phyloP scores from a whole-genome alignment of 2,113 vertebrate genomes.

The Phalacrocorax aristotelis region DNA sequence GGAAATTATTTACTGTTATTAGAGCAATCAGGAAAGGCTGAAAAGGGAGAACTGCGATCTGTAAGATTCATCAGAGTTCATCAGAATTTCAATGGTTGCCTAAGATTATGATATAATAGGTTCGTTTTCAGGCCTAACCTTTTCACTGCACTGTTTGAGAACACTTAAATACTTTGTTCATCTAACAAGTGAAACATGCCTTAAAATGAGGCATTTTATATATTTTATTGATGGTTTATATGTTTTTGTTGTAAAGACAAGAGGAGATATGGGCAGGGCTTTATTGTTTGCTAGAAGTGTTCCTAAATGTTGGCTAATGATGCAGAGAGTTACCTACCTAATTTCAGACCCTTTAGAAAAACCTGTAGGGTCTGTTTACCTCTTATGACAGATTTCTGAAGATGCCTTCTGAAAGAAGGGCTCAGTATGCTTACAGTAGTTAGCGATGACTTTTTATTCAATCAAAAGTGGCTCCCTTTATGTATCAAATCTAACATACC shows the following conservation, averaged over 20 bases:
- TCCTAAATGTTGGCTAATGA: not conserved
- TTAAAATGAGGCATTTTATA: not conserved
- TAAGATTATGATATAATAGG: not conserved
- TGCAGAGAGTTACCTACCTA: not conserved
- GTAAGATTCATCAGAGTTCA: not conserved
- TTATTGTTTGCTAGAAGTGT: not conserved
- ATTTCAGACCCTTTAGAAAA: not conserved
- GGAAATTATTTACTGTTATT: not conserved
- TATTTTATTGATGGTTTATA: not conserved
- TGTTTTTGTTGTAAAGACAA: not conserved
- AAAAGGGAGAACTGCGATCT: not conserved
- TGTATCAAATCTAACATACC: fast-evolving
- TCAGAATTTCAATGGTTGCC: not conserved
- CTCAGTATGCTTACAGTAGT: not conserved
- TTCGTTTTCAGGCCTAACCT: not conserved
- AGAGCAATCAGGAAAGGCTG: not conserved
- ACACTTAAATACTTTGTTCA: not conserved
- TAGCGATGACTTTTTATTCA: not conserved
- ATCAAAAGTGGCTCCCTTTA: not conserved
- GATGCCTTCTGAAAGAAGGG: not conserved
- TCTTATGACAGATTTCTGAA: not conserved
- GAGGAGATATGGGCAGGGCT: not conserved
- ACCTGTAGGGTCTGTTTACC: not conserved
- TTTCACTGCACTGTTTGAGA: not conserved
- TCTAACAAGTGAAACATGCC: not conserved